Evolutionary conservation across 2,797 vertebrate genomes (phyloP).

Genomic region (Epinephelus awoara): DNA sequence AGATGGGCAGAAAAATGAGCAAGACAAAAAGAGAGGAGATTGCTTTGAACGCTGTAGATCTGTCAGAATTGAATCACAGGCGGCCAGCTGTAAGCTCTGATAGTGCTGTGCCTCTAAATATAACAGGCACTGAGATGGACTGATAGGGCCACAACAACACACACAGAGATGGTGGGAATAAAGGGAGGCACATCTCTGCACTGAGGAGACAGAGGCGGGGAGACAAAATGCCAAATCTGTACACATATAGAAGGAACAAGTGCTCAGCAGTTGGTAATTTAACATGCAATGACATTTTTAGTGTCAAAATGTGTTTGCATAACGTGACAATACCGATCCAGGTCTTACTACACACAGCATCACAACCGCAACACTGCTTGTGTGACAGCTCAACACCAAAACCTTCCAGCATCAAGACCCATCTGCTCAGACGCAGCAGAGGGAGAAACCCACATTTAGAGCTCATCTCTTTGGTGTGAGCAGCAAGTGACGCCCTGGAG

Average conservation of each 20-base stretch:
- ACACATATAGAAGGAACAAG: constrained; percentile 22
- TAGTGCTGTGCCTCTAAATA: constrained; percentile 80
- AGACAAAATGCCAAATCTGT: constrained; percentile 39
- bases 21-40: constrained; percentile 68
- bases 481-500: constrained; percentile 44
- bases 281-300: constrained; percentile 39
- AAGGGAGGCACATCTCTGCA: constrained; percentile 29
- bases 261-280: constrained; percentile 26
- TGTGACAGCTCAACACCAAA: constrained; percentile 27
- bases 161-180: constrained; percentile 50
- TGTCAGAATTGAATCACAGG: constrained; percentile 80
- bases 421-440: constrained; percentile 66
- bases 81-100: constrained; percentile 78
- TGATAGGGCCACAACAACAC: constrained; percentile 69
- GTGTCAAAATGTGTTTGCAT: constrained; percentile 36
- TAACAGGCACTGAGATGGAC: constrained; percentile 75
- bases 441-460: constrained; percentile 63
- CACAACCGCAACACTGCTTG: constrained; percentile 5
- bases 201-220: constrained; percentile 1
- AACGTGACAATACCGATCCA: constrained; percentile 30
- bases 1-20: constrained; percentile 55
- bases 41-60: constrained; percentile 74
- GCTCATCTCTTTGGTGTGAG: constrained; percentile 51
- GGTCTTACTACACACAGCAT: constrained; percentile 12
- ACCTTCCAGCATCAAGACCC: constrained; percentile 58